Evolutionary conservation across 2,797 vertebrate genomes (phyloP).

Genomic region (Ptychobarbus kaznakovi): DNA sequence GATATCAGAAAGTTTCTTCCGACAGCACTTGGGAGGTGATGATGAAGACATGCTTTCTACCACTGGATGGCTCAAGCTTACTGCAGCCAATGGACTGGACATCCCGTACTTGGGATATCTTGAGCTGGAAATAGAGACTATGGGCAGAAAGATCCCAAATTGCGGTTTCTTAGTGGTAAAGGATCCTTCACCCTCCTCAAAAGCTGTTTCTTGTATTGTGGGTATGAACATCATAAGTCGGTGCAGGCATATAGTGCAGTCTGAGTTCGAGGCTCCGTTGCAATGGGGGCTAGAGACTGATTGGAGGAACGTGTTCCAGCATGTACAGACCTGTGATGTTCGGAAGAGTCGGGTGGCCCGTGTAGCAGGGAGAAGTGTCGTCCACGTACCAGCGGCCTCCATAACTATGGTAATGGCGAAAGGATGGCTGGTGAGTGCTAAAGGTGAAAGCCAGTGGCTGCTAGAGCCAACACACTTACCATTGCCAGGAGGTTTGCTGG

Average conservation of each 20-base stretch:
- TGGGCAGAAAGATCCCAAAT: not conserved
- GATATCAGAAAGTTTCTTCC: slow-evolving; percentile 31
- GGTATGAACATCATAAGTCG: slow-evolving; percentile 10
- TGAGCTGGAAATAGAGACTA: not conserved
- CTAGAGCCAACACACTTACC: too few species aligned
- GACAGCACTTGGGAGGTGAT: not conserved
- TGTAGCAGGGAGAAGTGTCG: too few species aligned
- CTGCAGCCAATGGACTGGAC: not conserved
- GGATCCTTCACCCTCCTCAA: not conserved
- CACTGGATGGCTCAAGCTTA: not conserved
- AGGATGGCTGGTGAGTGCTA: too few species aligned
- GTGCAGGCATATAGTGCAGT: not conserved
- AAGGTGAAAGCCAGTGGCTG: too few species aligned
- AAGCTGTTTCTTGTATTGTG: not conserved
- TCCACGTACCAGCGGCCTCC: too few species aligned
- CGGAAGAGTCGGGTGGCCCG: too few species aligned
- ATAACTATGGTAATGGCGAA: too few species aligned
- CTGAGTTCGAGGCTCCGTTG: not conserved
- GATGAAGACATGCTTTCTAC: slow-evolving; percentile 16
- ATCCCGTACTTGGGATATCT: slow-evolving; percentile 4
- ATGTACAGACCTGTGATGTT: not conserved
- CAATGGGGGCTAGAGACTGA: not conserved
- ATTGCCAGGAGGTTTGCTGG: too few species aligned
- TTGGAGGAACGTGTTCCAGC: slow-evolving; percentile 8
- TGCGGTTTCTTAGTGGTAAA: slow-evolving; percentile 25